phyloP scores from a whole-genome alignment of 2,113 vertebrate species.

The Labrus mixtus region DNA sequence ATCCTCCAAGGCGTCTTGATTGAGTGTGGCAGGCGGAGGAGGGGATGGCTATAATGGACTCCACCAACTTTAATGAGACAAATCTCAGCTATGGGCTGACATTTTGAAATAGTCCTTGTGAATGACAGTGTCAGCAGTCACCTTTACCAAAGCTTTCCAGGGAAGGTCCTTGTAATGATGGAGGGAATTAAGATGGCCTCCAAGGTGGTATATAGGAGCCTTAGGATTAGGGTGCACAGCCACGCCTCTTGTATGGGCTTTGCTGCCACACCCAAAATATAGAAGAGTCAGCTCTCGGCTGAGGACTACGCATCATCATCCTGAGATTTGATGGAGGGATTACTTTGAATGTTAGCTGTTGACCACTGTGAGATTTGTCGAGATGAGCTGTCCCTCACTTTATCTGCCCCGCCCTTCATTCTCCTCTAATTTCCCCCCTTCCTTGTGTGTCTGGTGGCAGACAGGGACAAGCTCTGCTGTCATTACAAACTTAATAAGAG shows the following conservation, averaged over 20 bases:
- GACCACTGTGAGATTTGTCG: constrained; percentile 69
- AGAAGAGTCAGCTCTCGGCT: constrained; percentile 38
- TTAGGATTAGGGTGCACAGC: constrained; percentile 77
- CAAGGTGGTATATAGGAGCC: constrained; percentile 57
- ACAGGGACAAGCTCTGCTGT: constrained; percentile 72
- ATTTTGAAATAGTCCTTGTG: constrained; percentile 84
- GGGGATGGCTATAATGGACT: constrained; percentile 70
- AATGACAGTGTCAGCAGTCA: constrained; percentile 84
- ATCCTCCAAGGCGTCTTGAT: constrained; percentile 66
- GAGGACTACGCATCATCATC: constrained; percentile 10
- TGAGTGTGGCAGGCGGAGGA: constrained; percentile 72
- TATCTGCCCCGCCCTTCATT: constrained; percentile 43
- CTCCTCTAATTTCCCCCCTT: constrained; percentile 20
- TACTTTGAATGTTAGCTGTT: constrained; percentile 61
- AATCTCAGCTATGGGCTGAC: constrained; percentile 82
- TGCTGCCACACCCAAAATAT: constrained; percentile 61
- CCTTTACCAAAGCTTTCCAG: constrained; percentile 80
- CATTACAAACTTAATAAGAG: constrained; percentile 83
- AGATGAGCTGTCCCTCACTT: constrained; percentile 64
- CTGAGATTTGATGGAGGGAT: constrained; percentile 65
- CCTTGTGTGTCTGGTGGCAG: constrained; percentile 61
- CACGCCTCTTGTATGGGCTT: constrained; percentile 70
- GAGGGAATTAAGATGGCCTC: constrained; percentile 82
- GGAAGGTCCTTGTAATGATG: constrained; percentile 78
- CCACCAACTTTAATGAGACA: constrained; percentile 83